Base-by-base conservation (phyloP, 1,140 invertebrate species). In the Dysdera silvatica region DNA sequence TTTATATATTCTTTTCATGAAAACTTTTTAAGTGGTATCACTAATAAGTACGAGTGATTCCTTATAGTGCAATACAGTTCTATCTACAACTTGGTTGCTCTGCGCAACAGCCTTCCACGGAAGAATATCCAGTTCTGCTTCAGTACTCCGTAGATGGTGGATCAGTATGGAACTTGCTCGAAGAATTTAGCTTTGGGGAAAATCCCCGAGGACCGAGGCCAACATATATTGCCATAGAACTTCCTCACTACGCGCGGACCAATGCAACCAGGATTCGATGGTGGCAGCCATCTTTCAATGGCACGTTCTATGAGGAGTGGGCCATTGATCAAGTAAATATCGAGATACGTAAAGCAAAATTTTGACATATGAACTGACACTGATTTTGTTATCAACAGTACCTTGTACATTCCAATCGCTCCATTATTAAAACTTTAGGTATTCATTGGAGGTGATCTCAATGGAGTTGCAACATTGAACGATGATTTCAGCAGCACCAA, bases 71-170 rank as follows among this genome's bases (percentile, higher is more conserved):
- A 10, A 61, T 77, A 7, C 75, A 78, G 69, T 76, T 77, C 67
- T 74, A 73, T 54, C 51, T 77, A 12, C 68, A 69, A 51, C 52
- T 65, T 16, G 63, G 63, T 67, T 74, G 29, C 76, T 72, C 70
- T 66, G 54, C 67, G 54, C 53, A 64, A 69, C 58, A 33, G 63
- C 59, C 58, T 68, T 66, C 49, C 66, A 68, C 24, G 40, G 35
- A 49, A 59, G 56, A 55, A 53, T 56, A 67, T 73, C 70, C 61
- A 14, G 71, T 79, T 5, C 72, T 75, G 29, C 65, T 77, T 1
- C 77, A 78, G 65, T 78, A 72, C 68, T 75, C 74, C 4, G 71
- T 67, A 12, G 73, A 78, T 68, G 76, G 74, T 7, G 77, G 77
- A 5, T 71, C 78, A 2, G 68, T 70, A 6, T 79, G 78, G 78